A percentile compares a stretch with the other conserved stretches of the same genome.
Conservation (phyloP, 2,797 vertebrate genomes). For the Coluber constrictor region DNA sequence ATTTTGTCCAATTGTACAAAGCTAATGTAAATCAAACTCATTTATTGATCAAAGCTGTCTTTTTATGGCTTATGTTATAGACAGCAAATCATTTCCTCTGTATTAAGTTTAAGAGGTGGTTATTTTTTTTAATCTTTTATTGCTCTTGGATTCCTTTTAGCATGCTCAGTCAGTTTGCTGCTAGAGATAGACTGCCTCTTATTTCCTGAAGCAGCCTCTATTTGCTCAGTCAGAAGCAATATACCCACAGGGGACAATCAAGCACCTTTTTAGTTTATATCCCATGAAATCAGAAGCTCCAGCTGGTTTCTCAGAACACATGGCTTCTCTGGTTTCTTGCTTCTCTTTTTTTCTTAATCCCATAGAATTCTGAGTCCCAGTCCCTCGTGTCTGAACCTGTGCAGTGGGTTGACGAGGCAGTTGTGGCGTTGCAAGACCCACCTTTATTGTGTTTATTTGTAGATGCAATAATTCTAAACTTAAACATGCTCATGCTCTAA, state of each 20-base stretch:
- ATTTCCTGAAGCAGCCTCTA: background rate
- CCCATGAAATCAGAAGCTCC: background rate
- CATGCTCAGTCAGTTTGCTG: background rate
- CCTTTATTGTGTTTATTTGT: background rate
- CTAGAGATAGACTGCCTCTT: background rate
- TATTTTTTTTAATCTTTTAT: background rate
- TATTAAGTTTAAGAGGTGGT: background rate
- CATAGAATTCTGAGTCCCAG: background rate
- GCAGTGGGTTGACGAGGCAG: background rate
- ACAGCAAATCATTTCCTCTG: background rate
- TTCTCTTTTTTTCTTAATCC: background rate
- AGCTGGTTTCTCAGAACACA: background rate
- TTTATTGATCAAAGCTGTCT: background rate
- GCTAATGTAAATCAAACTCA: background rate
- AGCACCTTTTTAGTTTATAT: background rate
- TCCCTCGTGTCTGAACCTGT: background rate
- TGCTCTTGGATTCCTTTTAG: background rate
- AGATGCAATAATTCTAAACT: background rate
- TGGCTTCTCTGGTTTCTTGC: background rate
- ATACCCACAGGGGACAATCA: background rate
- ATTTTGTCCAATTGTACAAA: background rate
- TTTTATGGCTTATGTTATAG: background rate
- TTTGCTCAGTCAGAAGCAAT: background rate
- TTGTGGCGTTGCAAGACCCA: background rate
- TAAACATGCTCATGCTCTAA: background rate